Conservation (phyloP, 2,113 vertebrate genomes). For the Polypterus senegalus region DNA sequence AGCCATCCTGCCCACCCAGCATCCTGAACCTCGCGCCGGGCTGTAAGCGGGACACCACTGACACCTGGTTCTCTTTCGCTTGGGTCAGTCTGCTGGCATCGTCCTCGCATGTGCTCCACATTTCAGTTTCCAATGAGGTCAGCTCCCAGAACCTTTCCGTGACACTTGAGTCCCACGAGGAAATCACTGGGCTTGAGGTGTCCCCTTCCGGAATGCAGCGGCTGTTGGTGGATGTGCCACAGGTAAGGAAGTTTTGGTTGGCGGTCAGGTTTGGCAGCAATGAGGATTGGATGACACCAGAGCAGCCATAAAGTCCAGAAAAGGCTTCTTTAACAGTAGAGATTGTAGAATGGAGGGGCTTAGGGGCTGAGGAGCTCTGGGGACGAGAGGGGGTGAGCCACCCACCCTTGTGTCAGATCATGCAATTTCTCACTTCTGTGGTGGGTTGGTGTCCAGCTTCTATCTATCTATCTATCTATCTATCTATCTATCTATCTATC, state of each 20-base stretch:
- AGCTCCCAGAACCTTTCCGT: slow-evolving; percentile 36
- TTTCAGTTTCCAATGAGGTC: slow-evolving; percentile 31
- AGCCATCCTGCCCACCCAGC: slow-evolving; percentile 35
- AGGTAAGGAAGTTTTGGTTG: slow-evolving; percentile 30
- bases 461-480: too few relatives aligned
- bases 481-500: too few relatives aligned
- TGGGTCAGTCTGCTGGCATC: slow-evolving; percentile 25
- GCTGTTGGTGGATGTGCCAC: slow-evolving; percentile 37
- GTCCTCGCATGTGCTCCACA: slow-evolving; percentile 28
- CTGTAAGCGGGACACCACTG: slow-evolving; percentile 26
- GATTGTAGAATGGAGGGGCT: too few relatives aligned
- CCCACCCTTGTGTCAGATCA: too few relatives aligned
- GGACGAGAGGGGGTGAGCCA: too few relatives aligned
- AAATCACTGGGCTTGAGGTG: slow-evolving; percentile 43
- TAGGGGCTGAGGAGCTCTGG: too few relatives aligned
- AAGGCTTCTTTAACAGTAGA: too few relatives aligned
- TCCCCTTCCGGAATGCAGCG: slow-evolving; percentile 33
- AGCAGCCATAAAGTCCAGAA: too few relatives aligned
- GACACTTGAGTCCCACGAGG: slow-evolving; percentile 33
- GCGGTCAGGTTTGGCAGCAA: too few relatives aligned
- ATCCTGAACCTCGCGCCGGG: slow-evolving; percentile 17
- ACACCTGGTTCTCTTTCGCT: slow-evolving; percentile 44
- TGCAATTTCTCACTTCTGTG: too few relatives aligned
- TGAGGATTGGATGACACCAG: too few relatives aligned
- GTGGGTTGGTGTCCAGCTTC: too few relatives aligned